Conservation (phyloP, 1,140 invertebrate genomes). For the Tetramorium alpestre region DNA sequence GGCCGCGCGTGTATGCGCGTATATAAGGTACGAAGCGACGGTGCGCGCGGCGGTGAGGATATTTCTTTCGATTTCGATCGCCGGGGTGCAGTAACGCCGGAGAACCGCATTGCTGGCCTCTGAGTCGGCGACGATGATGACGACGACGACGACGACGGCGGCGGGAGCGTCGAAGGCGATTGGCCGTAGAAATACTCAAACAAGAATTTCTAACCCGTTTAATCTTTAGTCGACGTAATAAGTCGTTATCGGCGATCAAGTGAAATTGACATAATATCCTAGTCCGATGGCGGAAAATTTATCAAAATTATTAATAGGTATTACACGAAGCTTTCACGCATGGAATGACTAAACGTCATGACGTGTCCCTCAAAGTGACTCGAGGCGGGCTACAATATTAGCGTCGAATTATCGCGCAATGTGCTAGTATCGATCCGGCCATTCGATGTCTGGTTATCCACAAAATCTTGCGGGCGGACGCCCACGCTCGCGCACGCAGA, state of each 20-base stretch:
- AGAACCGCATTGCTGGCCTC: slow-evolving; percentile 82
- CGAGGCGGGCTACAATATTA: neutral
- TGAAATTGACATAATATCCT: neutral
- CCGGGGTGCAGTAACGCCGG: slow-evolving; percentile 74
- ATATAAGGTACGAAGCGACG: slow-evolving; percentile 8
- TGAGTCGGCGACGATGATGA: slow-evolving; percentile 74
- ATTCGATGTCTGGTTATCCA: slow-evolving; percentile 68
- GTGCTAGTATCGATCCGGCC: slow-evolving; percentile 55
- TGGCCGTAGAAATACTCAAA: neutral
- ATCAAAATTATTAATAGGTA: neutral
- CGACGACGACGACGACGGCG: slow-evolving; percentile 34
- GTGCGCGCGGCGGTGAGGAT: slow-evolving; percentile 63
- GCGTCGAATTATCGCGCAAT: slow-evolving; percentile 48
- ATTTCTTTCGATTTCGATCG: slow-evolving; percentile 83
- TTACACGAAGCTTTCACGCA: neutral
- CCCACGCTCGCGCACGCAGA: slow-evolving; percentile 36
- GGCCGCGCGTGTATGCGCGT: neutral
- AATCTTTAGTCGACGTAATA: neutral
- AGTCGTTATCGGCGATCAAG: neutral
- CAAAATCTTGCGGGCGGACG: slow-evolving; percentile 63
- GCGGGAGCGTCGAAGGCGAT: neutral
- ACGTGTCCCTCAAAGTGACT: neutral
- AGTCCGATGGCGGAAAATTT: neutral
- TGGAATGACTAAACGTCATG: neutral
- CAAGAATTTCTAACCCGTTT: neutral